phyloP scores from a whole-genome alignment of 2,113 vertebrate species.

The Murina feae region DNA sequence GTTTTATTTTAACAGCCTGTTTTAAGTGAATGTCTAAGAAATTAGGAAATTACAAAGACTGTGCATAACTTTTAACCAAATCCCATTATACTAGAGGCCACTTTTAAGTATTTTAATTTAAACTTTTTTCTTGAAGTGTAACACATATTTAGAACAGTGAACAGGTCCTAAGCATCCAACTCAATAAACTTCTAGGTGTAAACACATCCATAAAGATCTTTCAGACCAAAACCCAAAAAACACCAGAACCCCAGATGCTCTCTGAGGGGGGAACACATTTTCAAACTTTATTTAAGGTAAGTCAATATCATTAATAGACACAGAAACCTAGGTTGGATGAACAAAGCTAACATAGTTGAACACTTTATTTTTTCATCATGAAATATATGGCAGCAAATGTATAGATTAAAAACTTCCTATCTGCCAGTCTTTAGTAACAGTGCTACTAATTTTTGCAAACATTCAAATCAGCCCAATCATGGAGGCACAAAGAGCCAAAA shows the following conservation, averaged over 20 bases:
- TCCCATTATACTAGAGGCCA: not conserved
- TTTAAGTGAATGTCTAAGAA: not conserved
- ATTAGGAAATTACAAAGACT: not conserved
- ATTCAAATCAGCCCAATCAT: not conserved
- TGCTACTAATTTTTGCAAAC: not conserved
- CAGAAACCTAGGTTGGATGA: not conserved
- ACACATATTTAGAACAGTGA: slow-evolving; percentile 17
- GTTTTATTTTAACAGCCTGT: not conserved
- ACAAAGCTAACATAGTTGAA: not conserved
- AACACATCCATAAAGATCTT: not conserved
- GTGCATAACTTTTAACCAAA: slow-evolving; percentile 17
- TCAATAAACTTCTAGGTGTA: not conserved
- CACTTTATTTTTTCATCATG: not conserved
- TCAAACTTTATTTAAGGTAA: slow-evolving; percentile 9
- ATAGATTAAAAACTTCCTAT: not conserved
- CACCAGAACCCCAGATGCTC: not conserved
- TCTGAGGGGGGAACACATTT: not conserved
- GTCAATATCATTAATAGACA: slow-evolving; percentile 1
- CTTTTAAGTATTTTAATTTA: not conserved
- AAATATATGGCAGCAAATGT: not conserved
- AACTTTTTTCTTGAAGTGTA: slow-evolving; percentile 2
- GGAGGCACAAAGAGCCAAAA: slow-evolving; percentile 21
- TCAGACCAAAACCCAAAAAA: not conserved
- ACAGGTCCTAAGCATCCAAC: not conserved
- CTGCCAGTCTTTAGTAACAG: not conserved